Evolutionary conservation across 2,113 vertebrate species (phyloP), one percentile per base, ranked within the genome.

Genomic region (Halcyon senegalensis): DNA sequence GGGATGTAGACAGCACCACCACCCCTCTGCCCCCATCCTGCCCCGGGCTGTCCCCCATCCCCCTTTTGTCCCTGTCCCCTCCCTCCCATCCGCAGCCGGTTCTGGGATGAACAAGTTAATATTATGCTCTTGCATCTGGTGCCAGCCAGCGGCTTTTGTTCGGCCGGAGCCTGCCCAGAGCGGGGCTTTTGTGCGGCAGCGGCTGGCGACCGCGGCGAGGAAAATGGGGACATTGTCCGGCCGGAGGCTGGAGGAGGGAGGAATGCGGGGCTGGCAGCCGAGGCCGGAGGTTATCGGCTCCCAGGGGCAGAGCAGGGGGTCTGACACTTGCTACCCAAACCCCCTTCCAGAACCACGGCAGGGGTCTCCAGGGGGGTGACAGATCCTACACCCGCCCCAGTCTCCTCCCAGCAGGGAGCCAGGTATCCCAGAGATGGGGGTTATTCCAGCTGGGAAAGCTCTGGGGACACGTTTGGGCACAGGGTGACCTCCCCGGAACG

Each of bases 161-260:
- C 1, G 0, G 30, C 43, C 7, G 0, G 33, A 93, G 92, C 78
- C 46, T 50, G 80, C 89, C 44, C 14, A 37, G 63, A 91, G 73
- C 16, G 33, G 68, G 43, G 75, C 63, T 94, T 96, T 96, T 97
- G 84, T 94, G 74, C 1, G 3, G 51, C 19, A 4, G 68, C 0
- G 17, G 83, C 79, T 69, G 86, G 84, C 4, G 4, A 80, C 91
- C 1, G 0, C 16, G 15, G 28, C 0, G 3, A 66, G 41, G 89
- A 97, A 95, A 97, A 97, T 89, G 74, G 87, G 93, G 43, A 89
- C 95, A 88, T 97, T 97, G 96, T 97, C 68, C 11, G 0, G 73
- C 89, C 1, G 2, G 83, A 50, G 87, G 77, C 93, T 80, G 93
- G 89, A 89, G 94, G 92, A 81, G 92, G 90, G 76, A 84, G 84